Evolutionary conservation across 2,797 vertebrate species (phyloP).

Genomic region (Spheniscus humboldti): DNA sequence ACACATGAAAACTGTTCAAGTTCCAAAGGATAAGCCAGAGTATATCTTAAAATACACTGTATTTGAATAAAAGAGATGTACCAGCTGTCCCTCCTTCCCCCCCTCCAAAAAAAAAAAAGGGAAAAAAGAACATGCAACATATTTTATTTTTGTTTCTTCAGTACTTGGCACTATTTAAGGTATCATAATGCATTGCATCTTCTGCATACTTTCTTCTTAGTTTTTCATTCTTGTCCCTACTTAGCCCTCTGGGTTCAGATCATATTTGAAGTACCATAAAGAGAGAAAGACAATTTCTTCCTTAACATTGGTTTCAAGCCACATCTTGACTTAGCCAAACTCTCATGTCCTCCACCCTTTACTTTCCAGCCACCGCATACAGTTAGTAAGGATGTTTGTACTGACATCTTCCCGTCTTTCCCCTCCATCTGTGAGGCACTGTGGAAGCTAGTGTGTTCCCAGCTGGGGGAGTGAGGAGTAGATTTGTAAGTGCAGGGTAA

Average conservation of each 20-base stretch:
- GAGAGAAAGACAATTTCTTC: neutral
- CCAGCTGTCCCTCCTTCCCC: neutral
- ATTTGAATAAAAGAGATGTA: neutral
- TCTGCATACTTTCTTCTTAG: neutral
- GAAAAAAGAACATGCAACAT: fast-evolving
- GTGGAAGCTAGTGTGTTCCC: neutral
- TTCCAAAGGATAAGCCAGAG: neutral
- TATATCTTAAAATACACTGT: neutral
- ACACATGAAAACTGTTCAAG: neutral
- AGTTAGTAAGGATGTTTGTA: neutral
- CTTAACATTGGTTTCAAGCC: neutral
- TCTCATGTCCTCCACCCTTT: neutral
- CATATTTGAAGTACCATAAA: neutral
- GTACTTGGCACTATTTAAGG: neutral
- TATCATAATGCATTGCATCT: neutral
- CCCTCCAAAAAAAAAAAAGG: fast-evolving
- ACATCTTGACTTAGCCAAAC: neutral
- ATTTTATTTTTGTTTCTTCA: neutral
- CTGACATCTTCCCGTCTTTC: neutral
- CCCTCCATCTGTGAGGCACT: neutral
- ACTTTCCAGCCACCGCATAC: neutral
- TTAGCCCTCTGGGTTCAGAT: neutral
- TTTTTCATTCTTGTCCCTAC: neutral
- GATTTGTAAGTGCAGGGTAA: neutral
- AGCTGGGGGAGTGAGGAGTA: neutral